Base-by-base conservation (phyloP, 2,888 invertebrate species). In the Stenodera caucasica region DNA sequence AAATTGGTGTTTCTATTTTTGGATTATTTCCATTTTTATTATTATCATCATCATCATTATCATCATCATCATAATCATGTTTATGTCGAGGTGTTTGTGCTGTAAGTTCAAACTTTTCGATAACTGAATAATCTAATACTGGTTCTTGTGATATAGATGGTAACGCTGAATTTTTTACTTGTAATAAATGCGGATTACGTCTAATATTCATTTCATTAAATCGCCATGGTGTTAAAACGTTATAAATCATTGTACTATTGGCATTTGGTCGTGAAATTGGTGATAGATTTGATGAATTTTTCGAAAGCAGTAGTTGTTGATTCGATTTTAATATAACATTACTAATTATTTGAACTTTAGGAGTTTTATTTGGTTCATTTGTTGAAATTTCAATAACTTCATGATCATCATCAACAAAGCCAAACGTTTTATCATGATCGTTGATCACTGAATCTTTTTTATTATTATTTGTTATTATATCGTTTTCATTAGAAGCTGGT, bases 131-230 rank as follows among this genome's bases (percentile, higher is more conserved):
- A 55, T 72, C 67, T 23, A 72, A 40, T 32, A 72, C 61, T 63
- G 68, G 65, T 12, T 72, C 72, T 63, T 72, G 72, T 49, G 65
- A 67, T 11, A 71, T 61, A 26, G 55, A 53, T 4, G 72, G 72
- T 26, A 70, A 58, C 0, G 65, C 64, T 15, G 65, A 65, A 12
- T 60, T 50, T 64, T 72, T 72, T 2, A 70, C 12, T 5, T 37
- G 29, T 18, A 72, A 49, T 50, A 67, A 69, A 56, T 72, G 70
- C 1, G 71, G 72, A 60, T 72, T 72, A 11, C 69, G 60, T 50
- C 37, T 60, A 12, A 68, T 49, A 45, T 51, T 55, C 6, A 59
- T 54, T 11, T 57, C 51, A 49, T 65, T 62, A 29, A 67, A 67
- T 33, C 72, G 55, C 72, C 72, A 72, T 26, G 72, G 70, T 35